phyloP scores from a whole-genome alignment of 1,140 invertebrate species.

The Camponotus vicinus region DNA sequence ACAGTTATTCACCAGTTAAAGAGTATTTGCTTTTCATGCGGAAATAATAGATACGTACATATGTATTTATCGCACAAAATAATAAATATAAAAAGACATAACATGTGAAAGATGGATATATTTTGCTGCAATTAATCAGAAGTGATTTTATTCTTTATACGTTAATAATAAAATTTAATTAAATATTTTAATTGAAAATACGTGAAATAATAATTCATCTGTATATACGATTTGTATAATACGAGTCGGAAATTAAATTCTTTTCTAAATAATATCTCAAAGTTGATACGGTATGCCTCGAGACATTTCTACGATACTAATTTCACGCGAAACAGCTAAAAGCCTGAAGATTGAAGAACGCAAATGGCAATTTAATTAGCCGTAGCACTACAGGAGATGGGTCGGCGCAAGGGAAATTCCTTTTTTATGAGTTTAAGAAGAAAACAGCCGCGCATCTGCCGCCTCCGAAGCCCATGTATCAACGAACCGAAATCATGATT shows the following conservation, averaged over 20 bases:
- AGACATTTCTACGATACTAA: slow-evolving; percentile 43
- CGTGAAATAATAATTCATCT: no score
- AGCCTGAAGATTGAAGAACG: slow-evolving; percentile 55
- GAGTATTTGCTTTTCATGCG: background rate
- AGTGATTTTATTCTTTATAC: background rate
- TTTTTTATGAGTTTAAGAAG: slow-evolving; percentile 67
- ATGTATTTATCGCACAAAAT: background rate
- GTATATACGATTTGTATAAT: no score
- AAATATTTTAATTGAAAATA: background rate
- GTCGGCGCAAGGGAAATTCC: slow-evolving; percentile 53
- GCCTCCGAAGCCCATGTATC: slow-evolving; percentile 67
- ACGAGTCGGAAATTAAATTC: background rate
- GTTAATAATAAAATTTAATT: background rate
- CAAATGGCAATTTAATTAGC: slow-evolving; percentile 73
- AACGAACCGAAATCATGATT: slow-evolving; percentile 74
- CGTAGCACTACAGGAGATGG: slow-evolving; percentile 49
- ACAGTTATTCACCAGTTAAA: slow-evolving; percentile 1
- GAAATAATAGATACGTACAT: background rate
- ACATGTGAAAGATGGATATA: background rate
- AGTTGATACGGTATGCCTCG: background rate
- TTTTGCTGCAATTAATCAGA: background rate
- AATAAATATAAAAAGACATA: slow-evolving; percentile 5
- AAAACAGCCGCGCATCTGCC: slow-evolving; percentile 54
- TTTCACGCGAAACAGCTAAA: slow-evolving; percentile 40
- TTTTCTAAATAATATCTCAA: slow-evolving; percentile 8